These are phyloP conservation scores for Arizona elegans DNA, from an alignment of 2,113 vertebrate genomes.

Conservation along the genomic window DNA sequence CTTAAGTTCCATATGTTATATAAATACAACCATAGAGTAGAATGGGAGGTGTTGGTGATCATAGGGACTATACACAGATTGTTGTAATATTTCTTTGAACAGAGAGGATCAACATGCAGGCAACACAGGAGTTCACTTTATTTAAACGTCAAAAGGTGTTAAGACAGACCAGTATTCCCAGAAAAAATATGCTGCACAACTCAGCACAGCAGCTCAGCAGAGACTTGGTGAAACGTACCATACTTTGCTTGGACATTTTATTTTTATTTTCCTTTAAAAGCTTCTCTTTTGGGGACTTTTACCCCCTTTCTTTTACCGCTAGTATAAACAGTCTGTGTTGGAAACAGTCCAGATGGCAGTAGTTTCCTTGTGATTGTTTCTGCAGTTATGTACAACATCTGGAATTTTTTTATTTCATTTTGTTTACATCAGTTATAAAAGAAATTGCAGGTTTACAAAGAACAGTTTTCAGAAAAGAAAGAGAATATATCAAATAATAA, in stretches of 20 bases:
- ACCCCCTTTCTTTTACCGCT: constrained; percentile 41
- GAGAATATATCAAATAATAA: constrained; percentile 50
- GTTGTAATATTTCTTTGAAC: not conserved
- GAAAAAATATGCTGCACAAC: constrained; percentile 68
- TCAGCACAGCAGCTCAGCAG: constrained; percentile 56
- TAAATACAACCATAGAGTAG: not conserved
- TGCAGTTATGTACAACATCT: constrained; percentile 71
- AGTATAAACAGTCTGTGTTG: constrained; percentile 60
- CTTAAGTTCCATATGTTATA: not conserved
- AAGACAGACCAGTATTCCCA: constrained; percentile 65
- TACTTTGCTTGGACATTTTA: constrained; percentile 20
- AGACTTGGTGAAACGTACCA: constrained; percentile 60
- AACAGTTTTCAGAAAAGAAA: constrained; percentile 38
- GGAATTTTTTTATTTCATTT: constrained; percentile 50
- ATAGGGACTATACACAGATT: not conserved
- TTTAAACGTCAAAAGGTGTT: constrained; percentile 71
- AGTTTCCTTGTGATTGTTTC: constrained; percentile 74
- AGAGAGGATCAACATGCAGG: constrained; percentile 51
- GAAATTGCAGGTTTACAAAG: constrained; percentile 62
- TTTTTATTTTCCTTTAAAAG: constrained; percentile 48
- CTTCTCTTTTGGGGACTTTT: constrained; percentile 52
- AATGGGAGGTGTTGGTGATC: not conserved
- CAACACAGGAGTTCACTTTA: constrained; percentile 75
- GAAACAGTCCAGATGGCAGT: constrained; percentile 67
- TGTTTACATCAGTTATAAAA: constrained; percentile 65